Base-by-base conservation (phyloP, 1,140 invertebrate species). In the Ephestia elutella region DNA sequence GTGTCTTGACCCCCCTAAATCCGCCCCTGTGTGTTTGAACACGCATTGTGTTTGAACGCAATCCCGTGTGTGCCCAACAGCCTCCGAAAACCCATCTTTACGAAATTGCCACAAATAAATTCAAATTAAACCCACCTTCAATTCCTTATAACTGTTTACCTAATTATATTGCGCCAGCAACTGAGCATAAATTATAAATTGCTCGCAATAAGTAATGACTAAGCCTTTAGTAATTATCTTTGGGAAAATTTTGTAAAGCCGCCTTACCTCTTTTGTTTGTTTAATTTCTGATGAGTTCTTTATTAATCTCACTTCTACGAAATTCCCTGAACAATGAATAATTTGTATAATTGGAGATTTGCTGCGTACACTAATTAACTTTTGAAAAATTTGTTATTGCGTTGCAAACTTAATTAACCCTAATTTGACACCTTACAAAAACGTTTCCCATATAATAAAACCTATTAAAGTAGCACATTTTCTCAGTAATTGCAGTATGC, bases 231-330 rank as follows among this genome's bases (percentile, higher is more conserved):
- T 44, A 44, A 44, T 15, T 44, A 44, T 44, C 38, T 44, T 15
- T 10, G 38, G 15, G 15, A 44, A 15, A 44, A 44, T 44, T 44
- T 4, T 44, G 38, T 44, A 15, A 44, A 44, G 38, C 38, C 38
- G 13, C 38, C 38, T 44, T 15, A 15, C 15, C 15, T 15, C 38
- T 44, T 15, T 44, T 44, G 38, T 17, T 44, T 44, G 15, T 15
- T 44, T 44, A 44, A 44, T 44, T 44, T 44, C 13, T n/a, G 38
- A 17, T 44, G 38, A 44, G 38, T 17, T 44, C 38, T 44, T 44
- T 15, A 44, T 44, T 15, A 44, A 44, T 44, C 38, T 44, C 15
- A 44, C 38, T 17, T 15, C 15, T 15, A 15, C 38, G 10, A 44
- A 44, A 15, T 44, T 44, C 38, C 11, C 30, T 32, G 30, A 32